Percentiles rank a stretch among this genome's conserved stretches.
Conservation (phyloP, 2,888 invertebrate species). For the Steinernema scapterisci region DNA sequence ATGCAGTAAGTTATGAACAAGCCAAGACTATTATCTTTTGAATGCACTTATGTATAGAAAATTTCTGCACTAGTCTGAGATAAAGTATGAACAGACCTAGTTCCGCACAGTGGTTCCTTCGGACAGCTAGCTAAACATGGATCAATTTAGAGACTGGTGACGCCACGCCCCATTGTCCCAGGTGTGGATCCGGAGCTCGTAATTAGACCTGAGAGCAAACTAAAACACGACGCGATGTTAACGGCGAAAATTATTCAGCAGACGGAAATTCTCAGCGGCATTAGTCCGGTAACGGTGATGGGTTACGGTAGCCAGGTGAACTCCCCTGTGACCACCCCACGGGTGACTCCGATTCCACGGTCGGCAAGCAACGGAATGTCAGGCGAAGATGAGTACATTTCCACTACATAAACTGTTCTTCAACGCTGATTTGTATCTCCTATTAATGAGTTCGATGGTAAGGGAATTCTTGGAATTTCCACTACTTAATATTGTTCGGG, state of each 20-base stretch:
- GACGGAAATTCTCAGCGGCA: constrained; percentile 37
- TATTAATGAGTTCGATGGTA: background rate
- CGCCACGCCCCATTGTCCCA: constrained; percentile 54
- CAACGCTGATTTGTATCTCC: constrained; percentile 1
- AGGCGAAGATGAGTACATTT: constrained; percentile 13
- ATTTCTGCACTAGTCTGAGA: background rate
- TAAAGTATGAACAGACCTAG: background rate
- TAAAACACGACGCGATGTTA: background rate
- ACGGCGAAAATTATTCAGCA: constrained; percentile 32
- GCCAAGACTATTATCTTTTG: too few species aligned
- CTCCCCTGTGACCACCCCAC: constrained; percentile 52
- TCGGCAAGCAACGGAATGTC: background rate
- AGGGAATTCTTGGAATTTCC: background rate
- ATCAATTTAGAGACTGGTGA: constrained; percentile 40
- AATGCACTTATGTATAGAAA: too few species aligned
- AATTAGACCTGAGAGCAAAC: constrained; percentile 29
- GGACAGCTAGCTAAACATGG: background rate
- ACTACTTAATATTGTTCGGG: constrained; percentile 13
- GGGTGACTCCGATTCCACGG: constrained; percentile 44
- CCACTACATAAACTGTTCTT: background rate
- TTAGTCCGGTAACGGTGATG: constrained; percentile 44
- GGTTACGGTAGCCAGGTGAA: constrained; percentile 42
- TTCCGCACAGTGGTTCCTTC: background rate
- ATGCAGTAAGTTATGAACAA: constrained; percentile 40
- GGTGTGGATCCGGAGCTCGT: constrained; percentile 1